Evolutionary conservation across 2,888 invertebrate species (phyloP).

Genomic region (Athetis lepigone): DNA sequence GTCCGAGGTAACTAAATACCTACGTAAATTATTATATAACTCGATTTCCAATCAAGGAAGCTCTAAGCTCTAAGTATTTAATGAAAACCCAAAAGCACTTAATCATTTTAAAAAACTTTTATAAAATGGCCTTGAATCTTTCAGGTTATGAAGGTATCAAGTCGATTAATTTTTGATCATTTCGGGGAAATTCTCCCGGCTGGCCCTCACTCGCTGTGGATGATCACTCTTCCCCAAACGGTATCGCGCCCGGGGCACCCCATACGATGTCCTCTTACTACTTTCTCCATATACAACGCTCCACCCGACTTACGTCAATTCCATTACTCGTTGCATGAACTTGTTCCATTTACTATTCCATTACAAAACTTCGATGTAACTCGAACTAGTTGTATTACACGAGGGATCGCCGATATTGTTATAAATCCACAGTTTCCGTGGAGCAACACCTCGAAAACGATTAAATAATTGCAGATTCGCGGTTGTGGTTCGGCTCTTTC

Average conservation of each 20-base stretch:
- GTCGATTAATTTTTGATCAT: constrained; percentile 32
- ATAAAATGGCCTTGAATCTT: constrained; percentile 16
- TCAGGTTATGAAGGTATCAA: neutral
- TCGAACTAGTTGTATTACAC: constrained; percentile 34
- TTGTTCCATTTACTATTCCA: constrained; percentile 30
- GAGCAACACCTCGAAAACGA: constrained; percentile 85
- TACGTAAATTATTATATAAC: neutral
- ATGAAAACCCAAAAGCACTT: neutral
- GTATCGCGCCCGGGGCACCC: constrained; percentile 84
- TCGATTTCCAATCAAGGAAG: neutral
- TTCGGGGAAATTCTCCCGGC: constrained; percentile 62
- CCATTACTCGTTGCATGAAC: constrained; percentile 64
- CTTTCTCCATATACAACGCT: constrained; percentile 58
- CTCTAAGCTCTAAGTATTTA: neutral
- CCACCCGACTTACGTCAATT: constrained; percentile 50
- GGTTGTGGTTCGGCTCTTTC: constrained; percentile 79
- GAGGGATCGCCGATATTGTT: constrained; percentile 68
- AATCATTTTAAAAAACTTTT: constrained; percentile 8
- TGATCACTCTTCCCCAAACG: constrained; percentile 85
- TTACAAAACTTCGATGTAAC: constrained; percentile 58
- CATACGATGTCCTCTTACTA: constrained; percentile 79
- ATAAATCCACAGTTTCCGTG: constrained; percentile 79
- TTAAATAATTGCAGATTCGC: constrained; percentile 87
- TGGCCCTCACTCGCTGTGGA: constrained; percentile 75
- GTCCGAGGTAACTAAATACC: neutral